Evolutionary conservation across 2,797 vertebrate genomes (phyloP), one percentile per base, ranked within the genome.

Genomic region (Anomalospiza imberbis): DNA sequence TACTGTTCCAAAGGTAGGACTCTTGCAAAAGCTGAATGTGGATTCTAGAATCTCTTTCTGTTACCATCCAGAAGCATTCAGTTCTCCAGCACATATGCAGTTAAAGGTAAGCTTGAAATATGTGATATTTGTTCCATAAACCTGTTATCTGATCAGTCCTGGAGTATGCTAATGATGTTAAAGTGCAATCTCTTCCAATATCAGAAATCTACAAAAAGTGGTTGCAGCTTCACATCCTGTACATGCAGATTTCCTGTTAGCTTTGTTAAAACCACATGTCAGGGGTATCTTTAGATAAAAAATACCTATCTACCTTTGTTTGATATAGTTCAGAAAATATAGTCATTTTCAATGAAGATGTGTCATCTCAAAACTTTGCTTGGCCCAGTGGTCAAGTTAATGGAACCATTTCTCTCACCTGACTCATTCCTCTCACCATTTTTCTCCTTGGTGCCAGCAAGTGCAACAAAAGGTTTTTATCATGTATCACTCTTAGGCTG

Each of bases 31-130:
- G 92, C 96, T 98, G 21, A 97, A 95, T 9, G 62, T 98, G 97
- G 98, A 99, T 97, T 94, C 98, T 24, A 97, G 98, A 78, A 97
- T 99, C 93, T 98, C 98, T 61, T 97, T 99, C 36, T 97, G 89
- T 95, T 99, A 98, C 91, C 98, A 97, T 58, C 97, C 98, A 31
- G 98, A 98, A 95, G 97, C 97, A 62, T 99, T 99, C 93, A 93
- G 85, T 50, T 97, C 97, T 55, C 95, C 98, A 29, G 97, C 98
- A 61, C 91, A 98, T 70, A 97, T 98, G 60, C 97, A 99, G 95
- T 94, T 97, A 82, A 98, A 92, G 97, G 98, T 98, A 98, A 89
- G 53, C 13, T 71, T 89, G 54, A 91, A 93, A 78, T 53, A 48
- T 4, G 2, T 11, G 72, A 17, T 60, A 36, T 4, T 68, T 85